phyloP scores from a whole-genome alignment of 2,888 invertebrate species.

The Tiliacea aurago region DNA sequence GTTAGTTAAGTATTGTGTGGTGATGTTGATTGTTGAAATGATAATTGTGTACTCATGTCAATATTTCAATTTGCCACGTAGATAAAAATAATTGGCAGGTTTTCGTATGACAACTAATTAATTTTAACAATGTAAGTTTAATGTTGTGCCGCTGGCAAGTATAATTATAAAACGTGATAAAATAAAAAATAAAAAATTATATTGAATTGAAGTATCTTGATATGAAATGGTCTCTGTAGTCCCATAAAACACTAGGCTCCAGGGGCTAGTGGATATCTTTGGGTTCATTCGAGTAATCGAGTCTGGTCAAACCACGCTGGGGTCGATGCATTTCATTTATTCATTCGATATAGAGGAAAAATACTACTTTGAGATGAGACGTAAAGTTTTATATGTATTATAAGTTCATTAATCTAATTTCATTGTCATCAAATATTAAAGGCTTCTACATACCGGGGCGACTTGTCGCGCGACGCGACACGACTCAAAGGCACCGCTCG shows the following conservation, averaged over 20 bases:
- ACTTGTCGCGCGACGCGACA: too few relatives aligned
- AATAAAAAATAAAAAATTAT: not conserved
- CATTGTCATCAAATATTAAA: not conserved
- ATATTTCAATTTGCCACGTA: not conserved
- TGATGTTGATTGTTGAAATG: not conserved
- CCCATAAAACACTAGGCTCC: too few relatives aligned
- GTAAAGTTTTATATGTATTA: not conserved
- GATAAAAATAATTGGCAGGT: constrained; percentile 1
- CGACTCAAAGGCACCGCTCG: too few relatives aligned
- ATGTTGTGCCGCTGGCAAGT: not conserved
- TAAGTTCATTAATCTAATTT: not conserved
- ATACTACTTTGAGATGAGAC: not conserved
- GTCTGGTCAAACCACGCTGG: too few relatives aligned
- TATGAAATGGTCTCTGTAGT: too few relatives aligned
- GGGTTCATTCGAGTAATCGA: too few relatives aligned
- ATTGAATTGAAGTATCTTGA: not conserved
- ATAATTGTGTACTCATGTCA: not conserved
- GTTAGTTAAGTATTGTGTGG: not conserved
- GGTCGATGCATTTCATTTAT: too few relatives aligned
- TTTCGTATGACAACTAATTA: not conserved
- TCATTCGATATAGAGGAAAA: too few relatives aligned
- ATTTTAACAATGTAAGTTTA: not conserved
- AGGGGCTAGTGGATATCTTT: too few relatives aligned
- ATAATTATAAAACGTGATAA: not conserved
- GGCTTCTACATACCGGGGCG: too few relatives aligned